Conservation (phyloP, 2,888 invertebrate species). For the Lasioglossum marginatum region DNA sequence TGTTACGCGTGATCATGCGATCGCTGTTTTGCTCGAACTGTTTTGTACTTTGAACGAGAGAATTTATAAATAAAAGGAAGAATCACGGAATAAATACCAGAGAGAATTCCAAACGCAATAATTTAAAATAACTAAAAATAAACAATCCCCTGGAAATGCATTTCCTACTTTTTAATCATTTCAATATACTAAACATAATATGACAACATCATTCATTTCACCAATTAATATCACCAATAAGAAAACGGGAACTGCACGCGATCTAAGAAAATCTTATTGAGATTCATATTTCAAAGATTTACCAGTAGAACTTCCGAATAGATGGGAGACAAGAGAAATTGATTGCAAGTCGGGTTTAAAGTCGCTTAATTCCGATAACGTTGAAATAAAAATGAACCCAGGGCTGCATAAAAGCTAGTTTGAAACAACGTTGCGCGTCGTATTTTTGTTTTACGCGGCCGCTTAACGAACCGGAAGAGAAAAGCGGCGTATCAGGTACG, state of each 20-base stretch:
- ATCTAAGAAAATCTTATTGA: too few relatives aligned
- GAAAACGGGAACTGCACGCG: too few relatives aligned
- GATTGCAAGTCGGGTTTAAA: not conserved
- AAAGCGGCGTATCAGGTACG: conserved; percentile 1
- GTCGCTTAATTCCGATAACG: not conserved
- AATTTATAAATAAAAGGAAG: not conserved
- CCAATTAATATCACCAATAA: too few relatives aligned
- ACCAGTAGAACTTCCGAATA: not conserved
- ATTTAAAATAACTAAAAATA: too few relatives aligned
- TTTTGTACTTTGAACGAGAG: not conserved
- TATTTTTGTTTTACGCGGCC: not conserved
- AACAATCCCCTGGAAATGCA: not conserved
- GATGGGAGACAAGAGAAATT: not conserved
- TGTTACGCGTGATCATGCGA: not conserved
- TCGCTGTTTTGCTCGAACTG: not conserved
- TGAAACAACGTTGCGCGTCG: not conserved
- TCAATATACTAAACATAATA: not conserved
- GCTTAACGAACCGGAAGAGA: conserved; percentile 12
- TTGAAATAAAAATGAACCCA: not conserved
- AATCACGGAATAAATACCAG: not conserved
- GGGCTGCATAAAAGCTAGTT: not conserved
- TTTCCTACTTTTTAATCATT: not conserved
- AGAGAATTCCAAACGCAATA: not conserved
- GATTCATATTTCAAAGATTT: too few relatives aligned
- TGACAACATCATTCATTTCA: not conserved